Percentiles rank a stretch among this genome's conserved stretches.
Conservation (phyloP, 2,797 vertebrate species). For the Echeneis naucrates region DNA sequence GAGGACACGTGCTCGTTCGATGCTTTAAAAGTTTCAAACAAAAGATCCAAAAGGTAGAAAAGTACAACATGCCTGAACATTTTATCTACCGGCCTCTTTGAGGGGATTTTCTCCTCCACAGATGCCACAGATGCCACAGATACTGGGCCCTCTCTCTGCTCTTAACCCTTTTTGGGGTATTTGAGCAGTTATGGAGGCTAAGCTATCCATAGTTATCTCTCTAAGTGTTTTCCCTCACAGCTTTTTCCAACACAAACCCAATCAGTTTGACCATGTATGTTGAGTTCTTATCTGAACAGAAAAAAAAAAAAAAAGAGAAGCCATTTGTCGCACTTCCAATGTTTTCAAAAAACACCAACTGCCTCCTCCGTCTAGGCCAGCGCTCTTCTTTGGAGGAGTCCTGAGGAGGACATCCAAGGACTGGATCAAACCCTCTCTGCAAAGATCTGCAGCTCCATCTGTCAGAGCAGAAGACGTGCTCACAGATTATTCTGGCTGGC, state of each 20-base stretch:
- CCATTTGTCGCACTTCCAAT: slow-evolving; percentile 9
- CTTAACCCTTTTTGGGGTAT: slow-evolving; percentile 16
- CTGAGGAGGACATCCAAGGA: slow-evolving; percentile 39
- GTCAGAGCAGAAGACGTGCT: slow-evolving; percentile 37
- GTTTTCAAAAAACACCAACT: slow-evolving; percentile 46
- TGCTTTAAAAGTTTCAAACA: slow-evolving; percentile 2
- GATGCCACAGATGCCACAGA: no score
- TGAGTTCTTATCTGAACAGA: slow-evolving; percentile 12
- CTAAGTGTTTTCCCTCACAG: no score
- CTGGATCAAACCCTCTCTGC: slow-evolving; percentile 51
- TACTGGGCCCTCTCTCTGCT: no score
- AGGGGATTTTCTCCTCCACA: no score
- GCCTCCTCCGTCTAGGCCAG: slow-evolving; percentile 31
- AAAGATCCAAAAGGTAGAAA: not conserved
- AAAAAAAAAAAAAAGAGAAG: no score
- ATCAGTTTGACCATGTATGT: slow-evolving; percentile 4
- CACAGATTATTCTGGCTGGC: slow-evolving; percentile 37
- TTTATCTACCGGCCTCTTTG: no score
- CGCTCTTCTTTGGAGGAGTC: slow-evolving; percentile 17
- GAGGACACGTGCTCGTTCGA: not conserved
- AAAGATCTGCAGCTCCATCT: slow-evolving; percentile 60
- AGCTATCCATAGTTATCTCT: no score
- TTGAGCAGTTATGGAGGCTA: no score
- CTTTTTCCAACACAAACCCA: not conserved
- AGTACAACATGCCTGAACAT: not conserved